Percentiles rank a stretch among this genome's conserved stretches.
Evolutionary conservation across 1,140 invertebrate species (phyloP).

Genomic region (Procambarus virginalis): DNA sequence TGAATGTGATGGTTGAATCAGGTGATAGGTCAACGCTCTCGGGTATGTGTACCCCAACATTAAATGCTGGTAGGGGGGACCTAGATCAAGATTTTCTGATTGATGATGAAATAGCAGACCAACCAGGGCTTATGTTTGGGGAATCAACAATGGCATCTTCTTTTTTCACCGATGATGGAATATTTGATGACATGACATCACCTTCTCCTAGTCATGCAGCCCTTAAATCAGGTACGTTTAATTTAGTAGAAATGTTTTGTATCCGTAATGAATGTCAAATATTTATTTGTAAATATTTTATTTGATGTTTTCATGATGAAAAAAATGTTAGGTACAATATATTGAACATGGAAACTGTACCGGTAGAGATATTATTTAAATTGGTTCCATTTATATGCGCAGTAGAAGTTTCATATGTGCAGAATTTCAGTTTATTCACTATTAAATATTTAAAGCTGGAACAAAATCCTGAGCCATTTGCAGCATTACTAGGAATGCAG

Average conservation of each 20-base stretch:
- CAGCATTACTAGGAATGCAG: too few species aligned
- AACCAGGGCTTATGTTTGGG: constrained; percentile 85
- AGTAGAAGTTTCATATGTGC: too few species aligned
- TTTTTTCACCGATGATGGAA: constrained; percentile 43
- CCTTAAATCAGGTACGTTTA: constrained; percentile 55
- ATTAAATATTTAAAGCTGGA: too few species aligned
- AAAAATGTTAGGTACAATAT: too few species aligned
- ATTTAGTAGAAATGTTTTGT: not conserved
- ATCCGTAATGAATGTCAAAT: not conserved
- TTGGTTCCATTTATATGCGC: too few species aligned
- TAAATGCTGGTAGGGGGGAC: constrained; percentile 76
- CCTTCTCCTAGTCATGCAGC: constrained; percentile 45
- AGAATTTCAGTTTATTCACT: too few species aligned
- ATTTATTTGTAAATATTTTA: too few species aligned
- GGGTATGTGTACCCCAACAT: constrained; percentile 53
- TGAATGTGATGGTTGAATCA: constrained; percentile 39
- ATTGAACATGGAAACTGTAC: too few species aligned
- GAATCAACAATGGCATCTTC: constrained; percentile 31
- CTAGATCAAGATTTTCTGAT: constrained; percentile 84
- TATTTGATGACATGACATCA: constrained; percentile 61
- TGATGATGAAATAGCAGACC: constrained; percentile 93
- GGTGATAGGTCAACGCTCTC: constrained; percentile 35
- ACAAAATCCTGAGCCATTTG: too few species aligned
- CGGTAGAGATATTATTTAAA: too few species aligned
- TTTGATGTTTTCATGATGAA: too few species aligned